Percentiles rank a stretch among this genome's conserved stretches.
phyloP scores from a whole-genome alignment of 2,113 vertebrate genomes.

The Prunella fulvescens region DNA sequence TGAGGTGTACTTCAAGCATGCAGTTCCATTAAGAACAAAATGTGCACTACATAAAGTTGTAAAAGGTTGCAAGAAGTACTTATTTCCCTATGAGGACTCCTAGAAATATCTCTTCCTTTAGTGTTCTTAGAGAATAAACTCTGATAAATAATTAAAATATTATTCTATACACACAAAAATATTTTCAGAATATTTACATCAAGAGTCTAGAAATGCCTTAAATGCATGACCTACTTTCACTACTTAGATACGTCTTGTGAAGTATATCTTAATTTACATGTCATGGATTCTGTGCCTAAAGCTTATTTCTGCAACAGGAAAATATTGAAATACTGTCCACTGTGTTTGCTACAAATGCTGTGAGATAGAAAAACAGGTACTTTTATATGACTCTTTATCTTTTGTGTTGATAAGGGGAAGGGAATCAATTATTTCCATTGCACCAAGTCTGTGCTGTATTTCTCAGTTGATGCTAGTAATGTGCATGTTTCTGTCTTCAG shows the following conservation, averaged over 20 bases:
- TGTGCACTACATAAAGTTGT: neutral
- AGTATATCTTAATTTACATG: conserved; percentile 37
- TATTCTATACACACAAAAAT: neutral
- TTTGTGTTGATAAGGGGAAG: neutral
- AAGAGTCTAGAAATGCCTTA: neutral
- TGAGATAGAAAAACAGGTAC: neutral
- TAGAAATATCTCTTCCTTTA: neutral
- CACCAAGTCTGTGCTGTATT: neutral
- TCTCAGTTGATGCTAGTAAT: neutral
- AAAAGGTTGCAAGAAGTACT: neutral
- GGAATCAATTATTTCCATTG: neutral
- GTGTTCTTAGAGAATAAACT: neutral
- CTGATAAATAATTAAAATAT: conserved; percentile 27
- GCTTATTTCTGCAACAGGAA: neutral
- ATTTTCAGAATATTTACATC: conserved; percentile 31
- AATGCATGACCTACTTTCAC: conserved; percentile 40
- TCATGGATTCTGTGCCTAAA: neutral
- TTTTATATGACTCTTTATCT: neutral
- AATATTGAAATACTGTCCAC: neutral
- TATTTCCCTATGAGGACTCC: neutral
- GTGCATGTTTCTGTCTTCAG: neutral
- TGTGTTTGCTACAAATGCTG: neutral
- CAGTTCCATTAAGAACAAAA: neutral
- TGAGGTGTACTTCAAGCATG: neutral
- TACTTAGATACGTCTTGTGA: neutral